Percentiles rank a stretch among this genome's conserved stretches.
Evolutionary conservation across 2,888 invertebrate genomes (phyloP).

Genomic region (Strigamia transsilvanica): DNA sequence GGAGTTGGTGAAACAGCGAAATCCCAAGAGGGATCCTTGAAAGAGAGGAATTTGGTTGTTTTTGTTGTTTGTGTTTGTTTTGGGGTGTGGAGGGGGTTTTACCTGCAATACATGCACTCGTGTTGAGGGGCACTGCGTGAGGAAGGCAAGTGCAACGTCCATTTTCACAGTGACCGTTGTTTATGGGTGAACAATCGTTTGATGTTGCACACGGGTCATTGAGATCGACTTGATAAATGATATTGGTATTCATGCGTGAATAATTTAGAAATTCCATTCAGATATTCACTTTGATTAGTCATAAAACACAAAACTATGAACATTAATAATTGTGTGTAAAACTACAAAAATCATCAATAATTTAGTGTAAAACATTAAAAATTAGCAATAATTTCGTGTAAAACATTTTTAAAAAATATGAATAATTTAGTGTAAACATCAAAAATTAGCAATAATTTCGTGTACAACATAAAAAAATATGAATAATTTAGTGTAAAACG

Average conservation of each 20-base stretch:
- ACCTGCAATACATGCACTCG: conserved; percentile 84
- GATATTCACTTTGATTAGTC: not conserved
- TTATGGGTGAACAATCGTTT: conserved; percentile 14
- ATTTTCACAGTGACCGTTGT: conserved; percentile 3
- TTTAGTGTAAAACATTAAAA: too few species aligned
- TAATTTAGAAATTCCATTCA: not conserved
- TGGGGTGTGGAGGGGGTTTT: conserved; percentile 65
- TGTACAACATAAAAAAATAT: too few species aligned
- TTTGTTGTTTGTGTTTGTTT: not conserved
- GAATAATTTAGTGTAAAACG: too few species aligned
- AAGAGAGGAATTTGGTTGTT: conserved; percentile 59
- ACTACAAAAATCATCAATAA: too few species aligned
- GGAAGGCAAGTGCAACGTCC: conserved; percentile 57
- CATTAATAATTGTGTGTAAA: too few species aligned
- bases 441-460: too few species aligned
- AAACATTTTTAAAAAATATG: too few species aligned
- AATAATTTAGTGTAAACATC: too few species aligned
- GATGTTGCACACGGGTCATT: not conserved
- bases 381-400: too few species aligned
- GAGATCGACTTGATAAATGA: not conserved
- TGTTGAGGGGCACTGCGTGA: conserved; percentile 69
- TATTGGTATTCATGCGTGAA: not conserved
- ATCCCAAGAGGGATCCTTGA: conserved; percentile 83
- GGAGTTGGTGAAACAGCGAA: conserved; percentile 81
- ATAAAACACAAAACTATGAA: not conserved